phyloP scores from a whole-genome alignment of 2,113 vertebrate genomes.

The Otolemur garnettii region DNA sequence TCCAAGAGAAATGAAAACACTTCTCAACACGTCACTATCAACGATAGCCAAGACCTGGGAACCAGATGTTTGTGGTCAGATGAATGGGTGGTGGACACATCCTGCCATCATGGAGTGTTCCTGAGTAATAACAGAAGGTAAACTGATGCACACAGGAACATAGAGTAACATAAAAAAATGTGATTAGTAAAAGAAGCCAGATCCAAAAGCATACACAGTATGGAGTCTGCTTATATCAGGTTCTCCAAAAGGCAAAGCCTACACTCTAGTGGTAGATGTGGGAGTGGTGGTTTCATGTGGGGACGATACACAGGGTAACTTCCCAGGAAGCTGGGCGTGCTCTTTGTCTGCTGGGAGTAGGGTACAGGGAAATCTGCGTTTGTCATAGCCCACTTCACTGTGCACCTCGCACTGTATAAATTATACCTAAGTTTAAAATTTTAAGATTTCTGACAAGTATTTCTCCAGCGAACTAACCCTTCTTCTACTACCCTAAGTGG shows the following conservation, averaged over 20 bases:
- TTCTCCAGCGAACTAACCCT: neutral
- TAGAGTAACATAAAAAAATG: rapidly evolving
- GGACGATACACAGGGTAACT: neutral
- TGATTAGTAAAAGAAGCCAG: neutral
- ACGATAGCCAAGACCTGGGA: neutral
- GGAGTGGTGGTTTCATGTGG: neutral
- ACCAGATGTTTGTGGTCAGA: neutral
- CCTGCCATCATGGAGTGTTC: rapidly evolving
- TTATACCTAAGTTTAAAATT: neutral
- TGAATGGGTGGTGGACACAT: no score
- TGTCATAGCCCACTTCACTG: no score
- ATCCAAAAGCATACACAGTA: rapidly evolving
- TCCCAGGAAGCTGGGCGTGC: neutral
- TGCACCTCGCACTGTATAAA: neutral
- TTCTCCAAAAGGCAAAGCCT: neutral
- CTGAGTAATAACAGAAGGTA: neutral
- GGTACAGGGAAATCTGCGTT: rapidly evolving
- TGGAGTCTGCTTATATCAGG: no score
- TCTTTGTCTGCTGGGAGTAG: neutral
- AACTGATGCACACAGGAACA: rapidly evolving
- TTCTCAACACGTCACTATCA: rapidly evolving
- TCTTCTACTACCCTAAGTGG: neutral
- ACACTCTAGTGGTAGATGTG: neutral
- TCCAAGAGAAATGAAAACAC: neutral
- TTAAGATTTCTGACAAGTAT: neutral